Conservation (phyloP, 2,797 vertebrate genomes). For the Chromobotia macracanthus region DNA sequence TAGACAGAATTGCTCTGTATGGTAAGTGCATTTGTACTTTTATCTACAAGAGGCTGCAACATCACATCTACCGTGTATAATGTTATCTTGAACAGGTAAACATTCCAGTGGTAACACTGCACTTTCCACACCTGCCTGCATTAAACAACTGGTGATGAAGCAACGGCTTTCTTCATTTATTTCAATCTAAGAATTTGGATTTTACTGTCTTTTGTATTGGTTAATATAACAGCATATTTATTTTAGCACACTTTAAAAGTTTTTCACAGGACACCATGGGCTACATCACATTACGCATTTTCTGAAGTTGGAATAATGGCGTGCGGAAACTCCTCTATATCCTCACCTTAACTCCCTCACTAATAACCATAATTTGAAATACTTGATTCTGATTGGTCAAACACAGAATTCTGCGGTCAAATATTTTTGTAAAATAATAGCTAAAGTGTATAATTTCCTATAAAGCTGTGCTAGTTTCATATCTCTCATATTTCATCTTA, state of each 20-base stretch:
- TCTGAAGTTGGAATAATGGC: background rate
- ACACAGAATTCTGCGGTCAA: no score
- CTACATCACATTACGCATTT: no score
- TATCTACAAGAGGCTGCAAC: constrained; percentile 37
- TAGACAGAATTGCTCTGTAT: background rate
- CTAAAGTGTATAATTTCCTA: no score
- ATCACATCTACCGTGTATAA: background rate
- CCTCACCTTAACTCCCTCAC: background rate
- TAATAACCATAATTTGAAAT: no score
- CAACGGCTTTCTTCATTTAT: no score
- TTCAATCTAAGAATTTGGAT: no score
- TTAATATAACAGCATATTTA: no score
- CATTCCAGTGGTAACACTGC: background rate
- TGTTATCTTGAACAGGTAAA: background rate
- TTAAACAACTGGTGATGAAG: no score
- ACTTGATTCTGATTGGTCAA: no score
- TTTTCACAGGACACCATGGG: background rate
- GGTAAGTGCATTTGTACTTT: constrained; percentile 5
- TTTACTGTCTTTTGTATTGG: no score
- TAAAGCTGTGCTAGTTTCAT: background rate
- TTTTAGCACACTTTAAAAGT: background rate
- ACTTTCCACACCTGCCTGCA: no score
- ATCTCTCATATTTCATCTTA: background rate
- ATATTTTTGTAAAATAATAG: no score
- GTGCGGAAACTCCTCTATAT: background rate